Evolutionary conservation across 2,113 vertebrate genomes (phyloP).

Genomic region (Tychaedon coryphoeus): DNA sequence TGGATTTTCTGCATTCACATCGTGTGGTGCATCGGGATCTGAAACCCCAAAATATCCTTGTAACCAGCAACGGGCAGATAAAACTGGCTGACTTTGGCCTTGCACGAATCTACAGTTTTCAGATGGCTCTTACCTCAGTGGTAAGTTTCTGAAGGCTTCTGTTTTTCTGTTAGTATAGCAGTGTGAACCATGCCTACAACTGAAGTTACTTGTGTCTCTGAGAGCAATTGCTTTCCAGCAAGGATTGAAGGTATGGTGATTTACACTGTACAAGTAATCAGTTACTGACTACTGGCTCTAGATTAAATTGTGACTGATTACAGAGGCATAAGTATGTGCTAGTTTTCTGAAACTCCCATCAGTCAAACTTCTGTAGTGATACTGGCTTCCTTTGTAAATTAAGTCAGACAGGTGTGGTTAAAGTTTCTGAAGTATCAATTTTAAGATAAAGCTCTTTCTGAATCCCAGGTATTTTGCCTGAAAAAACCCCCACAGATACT

Average conservation of each 20-base stretch:
- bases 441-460: neutral
- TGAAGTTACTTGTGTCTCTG: neutral
- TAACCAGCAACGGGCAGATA: constrained; percentile 95
- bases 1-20: constrained; percentile 98
- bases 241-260: neutral
- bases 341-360: neutral
- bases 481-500: neutral
- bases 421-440: neutral
- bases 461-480: neutral
- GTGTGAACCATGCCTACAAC: neutral
- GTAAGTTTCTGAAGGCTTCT: constrained; percentile 76
- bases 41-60: constrained; percentile 97
- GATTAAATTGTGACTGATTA: neutral
- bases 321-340: neutral
- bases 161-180: neutral
- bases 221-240: neutral
- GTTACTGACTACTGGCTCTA: neutral
- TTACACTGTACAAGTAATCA: neutral
- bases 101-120: constrained; percentile 98
- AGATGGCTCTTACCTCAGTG: constrained; percentile 99
- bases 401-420: neutral
- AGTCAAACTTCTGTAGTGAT: neutral
- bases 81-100: constrained; percentile 96
- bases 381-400: neutral
- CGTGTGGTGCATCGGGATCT: constrained; percentile 97